Conservation (phyloP, 2,797 vertebrate species). For the Taeniopygia guttata region DNA sequence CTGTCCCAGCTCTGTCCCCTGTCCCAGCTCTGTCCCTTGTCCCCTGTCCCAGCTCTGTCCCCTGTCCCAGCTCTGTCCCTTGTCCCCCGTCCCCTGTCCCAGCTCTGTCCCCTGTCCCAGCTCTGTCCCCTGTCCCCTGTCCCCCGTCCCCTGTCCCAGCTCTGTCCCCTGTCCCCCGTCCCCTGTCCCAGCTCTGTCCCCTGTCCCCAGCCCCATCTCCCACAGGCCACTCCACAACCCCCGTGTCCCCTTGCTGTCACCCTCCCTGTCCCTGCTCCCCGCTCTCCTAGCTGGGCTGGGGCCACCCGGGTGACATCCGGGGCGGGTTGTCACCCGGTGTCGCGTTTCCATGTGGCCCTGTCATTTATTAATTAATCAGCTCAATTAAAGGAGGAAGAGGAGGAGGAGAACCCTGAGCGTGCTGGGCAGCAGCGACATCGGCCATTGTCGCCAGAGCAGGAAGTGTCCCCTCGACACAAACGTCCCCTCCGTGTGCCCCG, state of each 20-base stretch:
- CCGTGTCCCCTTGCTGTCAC: neutral
- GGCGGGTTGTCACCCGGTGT: neutral
- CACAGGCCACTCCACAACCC: accelerated
- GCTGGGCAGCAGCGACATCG: neutral
- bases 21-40: too few relatives aligned
- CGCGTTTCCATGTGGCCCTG: neutral
- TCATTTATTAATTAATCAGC: neutral
- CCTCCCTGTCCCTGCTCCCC: neutral
- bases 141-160: too few relatives aligned
- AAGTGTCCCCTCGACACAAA: neutral
- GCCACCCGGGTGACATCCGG: neutral
- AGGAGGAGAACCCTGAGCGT: neutral
- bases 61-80: neutral
- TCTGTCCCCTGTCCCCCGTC: too few relatives aligned
- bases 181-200: too few relatives aligned
- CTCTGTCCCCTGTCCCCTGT: neutral
- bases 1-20: too few relatives aligned
- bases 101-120: too few relatives aligned
- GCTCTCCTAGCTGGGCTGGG: neutral
- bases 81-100: neutral
- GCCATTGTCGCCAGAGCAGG: neutral
- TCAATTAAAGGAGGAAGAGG: neutral
- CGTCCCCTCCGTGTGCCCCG: accelerated
- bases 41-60: too few relatives aligned
- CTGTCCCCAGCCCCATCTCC: neutral